Base-by-base conservation (phyloP, 2,888 invertebrate species). In the Drosophila anomelani region DNA sequence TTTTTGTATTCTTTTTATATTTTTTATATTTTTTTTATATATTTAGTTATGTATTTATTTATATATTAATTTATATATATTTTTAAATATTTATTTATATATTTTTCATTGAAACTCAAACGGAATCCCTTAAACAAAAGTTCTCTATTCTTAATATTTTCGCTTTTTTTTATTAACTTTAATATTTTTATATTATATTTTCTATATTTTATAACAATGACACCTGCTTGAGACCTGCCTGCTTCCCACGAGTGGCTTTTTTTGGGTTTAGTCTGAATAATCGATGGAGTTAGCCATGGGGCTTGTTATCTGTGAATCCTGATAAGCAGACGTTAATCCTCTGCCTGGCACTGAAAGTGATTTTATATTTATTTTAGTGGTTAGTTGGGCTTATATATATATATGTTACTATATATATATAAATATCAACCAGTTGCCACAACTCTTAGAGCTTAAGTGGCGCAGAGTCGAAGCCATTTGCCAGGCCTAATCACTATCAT, bases 381-480 rank as follows among this genome's bases (percentile, higher is more conserved):
- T 23, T 20, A 8, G 46, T 39, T 32, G n/a, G 32, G 17, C 10
- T 56, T 34, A 13, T 49, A 17, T 32, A 17, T 32, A 7, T 13
- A 5, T 10, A 12, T 13, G 20, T 20, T 20, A 4, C 13, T 20
- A 1, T 44, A 15, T 46, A 13, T 34, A 17, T 32, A 41, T 20
- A 13, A 17, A 36, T 23, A 36, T n/a, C 9, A 68, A 55, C 46
- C 39, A 56, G 55, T 60, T 69, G 60, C 41, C 60, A 58, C 60
- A 23, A 59, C 58, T 61, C 41, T 5, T 4, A 23, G 41, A 4
- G 10, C 41, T 17, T 60, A 60, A 58, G 56, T 75, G 41, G 80
- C 38, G n/a, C 23, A 17, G 34, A 55, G 68, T 47, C 56, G 64
- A 77, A 68, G 66, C 64, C 73, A 81, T 76, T 68, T 41, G 79